Percentiles rank a stretch among this genome's conserved stretches.
Conservation (phyloP, 1,140 invertebrate genomes). For the Neotoxoptera formosana region DNA sequence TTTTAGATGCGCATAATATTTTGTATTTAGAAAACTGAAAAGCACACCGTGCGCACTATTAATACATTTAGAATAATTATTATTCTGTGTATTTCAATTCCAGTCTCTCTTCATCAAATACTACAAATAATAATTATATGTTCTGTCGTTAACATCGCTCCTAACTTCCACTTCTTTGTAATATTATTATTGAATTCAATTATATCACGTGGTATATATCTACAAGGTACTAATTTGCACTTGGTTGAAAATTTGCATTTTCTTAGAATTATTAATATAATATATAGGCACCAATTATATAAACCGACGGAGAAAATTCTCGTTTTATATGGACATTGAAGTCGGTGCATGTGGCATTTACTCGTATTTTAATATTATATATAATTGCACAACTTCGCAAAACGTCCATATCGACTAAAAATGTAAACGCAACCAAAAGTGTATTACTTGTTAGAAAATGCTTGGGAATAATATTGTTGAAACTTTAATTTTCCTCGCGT, state of each 20-base stretch:
- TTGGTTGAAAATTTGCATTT: background rate
- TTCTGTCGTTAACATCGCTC: background rate
- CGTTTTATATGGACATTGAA: background rate
- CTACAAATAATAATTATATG: background rate
- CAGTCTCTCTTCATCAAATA: background rate
- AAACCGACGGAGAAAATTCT: background rate
- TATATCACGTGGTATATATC: background rate
- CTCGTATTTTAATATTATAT: background rate
- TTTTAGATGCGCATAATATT: background rate
- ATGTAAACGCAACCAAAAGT: background rate
- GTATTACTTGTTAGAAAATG: background rate
- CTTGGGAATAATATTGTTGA: background rate
- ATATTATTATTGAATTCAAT: background rate
- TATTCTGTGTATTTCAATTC: background rate
- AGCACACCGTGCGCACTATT: background rate
- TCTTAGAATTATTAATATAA: background rate
- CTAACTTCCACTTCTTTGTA: background rate
- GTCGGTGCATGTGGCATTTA: background rate
- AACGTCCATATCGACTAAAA: background rate
- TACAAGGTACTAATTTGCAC: background rate
- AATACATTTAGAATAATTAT: background rate
- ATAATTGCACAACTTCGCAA: background rate
- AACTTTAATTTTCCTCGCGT: background rate
- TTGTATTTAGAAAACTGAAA: background rate
- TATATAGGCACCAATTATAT: background rate